Conservation (phyloP, 1,140 invertebrate species). For the Rhopalosiphum maidis region DNA sequence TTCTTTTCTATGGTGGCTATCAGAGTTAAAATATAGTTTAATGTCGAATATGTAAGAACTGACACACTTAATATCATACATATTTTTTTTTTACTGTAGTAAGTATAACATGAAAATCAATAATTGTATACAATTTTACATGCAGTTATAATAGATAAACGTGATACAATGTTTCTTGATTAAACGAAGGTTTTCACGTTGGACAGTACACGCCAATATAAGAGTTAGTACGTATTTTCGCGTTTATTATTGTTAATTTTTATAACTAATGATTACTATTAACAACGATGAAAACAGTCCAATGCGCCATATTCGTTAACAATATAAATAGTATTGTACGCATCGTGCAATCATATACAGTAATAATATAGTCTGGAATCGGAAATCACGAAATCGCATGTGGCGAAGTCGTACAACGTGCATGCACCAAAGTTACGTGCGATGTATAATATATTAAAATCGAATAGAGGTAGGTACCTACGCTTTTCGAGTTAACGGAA, state of each 20-base stretch:
- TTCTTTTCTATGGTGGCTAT: too few relatives aligned
- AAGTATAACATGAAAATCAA: too few relatives aligned
- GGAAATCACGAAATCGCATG: background rate
- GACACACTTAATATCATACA: too few relatives aligned
- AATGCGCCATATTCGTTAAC: background rate
- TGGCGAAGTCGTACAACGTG: background rate
- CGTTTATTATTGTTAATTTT: background rate
- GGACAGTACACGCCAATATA: too few relatives aligned
- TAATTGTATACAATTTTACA: too few relatives aligned
- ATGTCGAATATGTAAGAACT: too few relatives aligned
- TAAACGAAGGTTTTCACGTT: too few relatives aligned
- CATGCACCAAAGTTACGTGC: constrained; percentile 4
- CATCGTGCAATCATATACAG: background rate
- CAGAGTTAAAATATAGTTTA: too few relatives aligned
- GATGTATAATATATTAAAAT: background rate
- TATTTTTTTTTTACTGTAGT: too few relatives aligned
- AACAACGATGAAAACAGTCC: background rate
- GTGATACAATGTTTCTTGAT: too few relatives aligned
- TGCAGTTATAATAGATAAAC: too few relatives aligned
- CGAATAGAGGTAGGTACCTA: background rate
- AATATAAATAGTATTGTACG: background rate
- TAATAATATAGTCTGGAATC: background rate
- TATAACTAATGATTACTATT: background rate
- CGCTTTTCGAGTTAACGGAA: background rate
- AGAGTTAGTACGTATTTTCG: background rate